Evolutionary conservation across 1,140 invertebrate species (phyloP), one percentile per base, ranked within the genome.

Genomic region (Tachypleus tridentatus): DNA sequence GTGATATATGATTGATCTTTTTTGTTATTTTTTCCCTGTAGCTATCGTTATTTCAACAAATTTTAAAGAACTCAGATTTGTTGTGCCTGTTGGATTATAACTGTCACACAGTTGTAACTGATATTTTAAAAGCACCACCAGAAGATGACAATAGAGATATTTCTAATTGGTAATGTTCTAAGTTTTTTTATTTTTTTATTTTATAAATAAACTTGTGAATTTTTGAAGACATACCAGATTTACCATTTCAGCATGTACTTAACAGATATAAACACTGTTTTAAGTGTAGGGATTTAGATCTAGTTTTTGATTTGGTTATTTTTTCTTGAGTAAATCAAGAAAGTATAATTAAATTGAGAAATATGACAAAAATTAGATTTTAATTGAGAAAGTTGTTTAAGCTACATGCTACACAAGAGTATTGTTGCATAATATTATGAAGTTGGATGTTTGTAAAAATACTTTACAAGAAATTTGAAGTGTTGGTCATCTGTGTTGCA

Each of bases 11-110:
- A 29, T 29, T 29, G 29, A 49, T 66, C 4, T 9, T 4, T 50
- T 66, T 62, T 57, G 7, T 65, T 29, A 54, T 63, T 67, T 68
- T 69, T 73, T 29, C 73, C 68, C 70, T 76, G 49, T 75, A 97
- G 78, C 84, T 97, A 70, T 93, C 90, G 68, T 81, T 96, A 51
- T 82, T 97, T 10, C 83, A 86, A 65, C 86, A 90, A 67, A 88
- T 94, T 67, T 75, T 98, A 3, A 75, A 76, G 49, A 86, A 92
- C 79, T 85, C 91, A 1, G 95, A 98, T 77, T 84, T 98, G 51
- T 96, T 98, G 76, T 93, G 89, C 74, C 92, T 98, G 75, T 87
- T 89, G 60, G 94, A 98, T 77, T 88, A 91, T 78, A 85, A 87
- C 0, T 92, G 87, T 76, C 87, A 87, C 71, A 83, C 88, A 5